Evolutionary conservation across 1,140 invertebrate genomes (phyloP).

Genomic region (Epicauta chinensis): DNA sequence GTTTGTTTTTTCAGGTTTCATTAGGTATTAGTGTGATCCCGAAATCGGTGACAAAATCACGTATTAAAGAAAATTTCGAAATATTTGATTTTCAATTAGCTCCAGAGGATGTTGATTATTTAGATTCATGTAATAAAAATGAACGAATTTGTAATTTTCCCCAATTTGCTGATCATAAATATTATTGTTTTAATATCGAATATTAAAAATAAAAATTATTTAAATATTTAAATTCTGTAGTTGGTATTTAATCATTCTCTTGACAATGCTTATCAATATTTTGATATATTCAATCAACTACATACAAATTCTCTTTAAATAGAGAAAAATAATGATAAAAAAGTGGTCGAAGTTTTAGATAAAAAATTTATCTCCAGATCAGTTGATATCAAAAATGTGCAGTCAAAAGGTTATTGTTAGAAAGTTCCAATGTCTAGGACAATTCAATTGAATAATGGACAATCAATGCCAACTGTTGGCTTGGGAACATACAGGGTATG

Average conservation of each 20-base stretch:
- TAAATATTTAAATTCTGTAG: no score
- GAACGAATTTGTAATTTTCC: constrained; percentile 38
- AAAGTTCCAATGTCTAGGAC: constrained; percentile 21
- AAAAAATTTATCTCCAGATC: no score
- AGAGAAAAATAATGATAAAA: no score
- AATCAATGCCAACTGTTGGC: constrained; percentile 56
- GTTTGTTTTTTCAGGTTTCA: constrained; percentile 45
- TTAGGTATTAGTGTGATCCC: constrained; percentile 40
- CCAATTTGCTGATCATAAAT: constrained; percentile 47
- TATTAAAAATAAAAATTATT: constrained; percentile 1
- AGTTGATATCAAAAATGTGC: no score
- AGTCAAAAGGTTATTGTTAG: no score
- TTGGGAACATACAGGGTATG: constrained; percentile 65
- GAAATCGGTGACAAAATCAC: constrained; percentile 30
- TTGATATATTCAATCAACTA: no score
- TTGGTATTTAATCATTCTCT: no score
- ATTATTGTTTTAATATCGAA: constrained; percentile 53
- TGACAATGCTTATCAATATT: no score
- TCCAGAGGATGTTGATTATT: constrained; percentile 23
- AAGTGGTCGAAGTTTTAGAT: no score
- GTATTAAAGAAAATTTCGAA: constrained; percentile 29
- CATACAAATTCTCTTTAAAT: no score
- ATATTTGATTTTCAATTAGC: constrained; percentile 32
- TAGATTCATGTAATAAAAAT: constrained; percentile 33
- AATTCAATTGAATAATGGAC: constrained; percentile 51